These are phyloP conservation scores for Sarotherodon lohbergeri DNA, from an alignment of 2,113 vertebrate species.

Conservation along the genomic window DNA sequence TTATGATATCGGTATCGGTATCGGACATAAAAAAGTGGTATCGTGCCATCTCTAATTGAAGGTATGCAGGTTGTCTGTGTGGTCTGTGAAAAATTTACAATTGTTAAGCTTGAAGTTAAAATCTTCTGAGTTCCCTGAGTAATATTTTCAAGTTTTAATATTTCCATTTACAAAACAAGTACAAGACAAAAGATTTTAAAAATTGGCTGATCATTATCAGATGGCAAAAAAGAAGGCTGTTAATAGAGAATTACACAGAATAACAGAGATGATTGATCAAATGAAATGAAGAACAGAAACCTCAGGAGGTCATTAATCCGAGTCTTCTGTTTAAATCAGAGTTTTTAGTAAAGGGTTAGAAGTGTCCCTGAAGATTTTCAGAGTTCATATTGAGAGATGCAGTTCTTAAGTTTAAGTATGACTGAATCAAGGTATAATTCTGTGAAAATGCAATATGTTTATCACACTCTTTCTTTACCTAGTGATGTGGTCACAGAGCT, in stretches of 20 bases:
- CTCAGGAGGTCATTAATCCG: fast-evolving
- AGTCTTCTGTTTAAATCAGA: neutral
- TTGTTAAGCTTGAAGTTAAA: neutral
- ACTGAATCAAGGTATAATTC: neutral
- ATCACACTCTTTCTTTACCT: neutral
- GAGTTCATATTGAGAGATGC: neutral
- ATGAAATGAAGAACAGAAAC: neutral
- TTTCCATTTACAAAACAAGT: neutral
- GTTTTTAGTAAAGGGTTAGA: neutral
- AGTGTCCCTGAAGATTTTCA: neutral
- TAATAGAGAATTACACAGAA: neutral
- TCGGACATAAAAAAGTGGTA: too few relatives aligned
- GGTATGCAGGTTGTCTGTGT: neutral
- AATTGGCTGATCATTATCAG: neutral
- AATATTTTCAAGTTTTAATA: neutral
- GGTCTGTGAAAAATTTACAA: fast-evolving
- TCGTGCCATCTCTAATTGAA: neutral
- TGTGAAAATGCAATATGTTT: neutral
- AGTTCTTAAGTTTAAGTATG: neutral
- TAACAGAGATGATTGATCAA: neutral
- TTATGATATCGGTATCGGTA: too few relatives aligned
- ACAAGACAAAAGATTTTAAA: neutral
- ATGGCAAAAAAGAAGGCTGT: neutral
- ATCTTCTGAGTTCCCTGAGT: neutral
- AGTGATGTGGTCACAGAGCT: slow-evolving; percentile 86